Evolutionary conservation across 2,888 invertebrate species (phyloP).

Genomic region (Encarsia formosa): DNA sequence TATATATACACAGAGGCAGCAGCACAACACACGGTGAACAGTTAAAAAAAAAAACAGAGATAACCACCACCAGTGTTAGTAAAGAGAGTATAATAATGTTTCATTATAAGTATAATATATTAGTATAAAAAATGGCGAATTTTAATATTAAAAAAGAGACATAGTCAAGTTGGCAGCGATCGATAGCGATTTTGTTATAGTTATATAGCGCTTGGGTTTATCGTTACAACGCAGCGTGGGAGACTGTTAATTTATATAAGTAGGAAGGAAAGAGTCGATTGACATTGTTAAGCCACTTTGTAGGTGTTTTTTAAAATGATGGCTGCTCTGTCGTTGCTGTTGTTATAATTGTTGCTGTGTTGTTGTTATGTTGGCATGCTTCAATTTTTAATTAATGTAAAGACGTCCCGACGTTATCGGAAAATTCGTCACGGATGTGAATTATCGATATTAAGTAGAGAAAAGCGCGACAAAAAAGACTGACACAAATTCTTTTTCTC

Average conservation of each 20-base stretch:
- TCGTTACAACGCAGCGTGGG: too few species aligned
- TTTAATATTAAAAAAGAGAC: too few species aligned
- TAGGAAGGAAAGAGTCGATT: too few species aligned
- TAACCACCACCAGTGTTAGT: constrained; percentile 54
- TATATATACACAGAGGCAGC: constrained; percentile 60
- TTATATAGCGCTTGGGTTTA: too few species aligned
- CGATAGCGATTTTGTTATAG: too few species aligned
- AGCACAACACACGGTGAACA: constrained; percentile 52
- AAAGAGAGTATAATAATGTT: constrained; percentile 35
- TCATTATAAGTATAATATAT: constrained; percentile 32
- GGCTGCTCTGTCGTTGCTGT: constrained; percentile 29
- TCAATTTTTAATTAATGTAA: too few species aligned
- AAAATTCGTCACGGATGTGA: background rate
- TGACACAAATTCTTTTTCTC: background rate
- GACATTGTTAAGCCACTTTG: too few species aligned
- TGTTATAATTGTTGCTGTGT: constrained; percentile 29
- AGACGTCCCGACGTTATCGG: too few species aligned
- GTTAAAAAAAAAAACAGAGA: constrained; percentile 26
- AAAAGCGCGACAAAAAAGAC: background rate
- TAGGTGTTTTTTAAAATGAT: too few species aligned
- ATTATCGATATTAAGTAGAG: background rate
- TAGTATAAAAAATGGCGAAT: constrained; percentile 37
- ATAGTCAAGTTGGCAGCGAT: background rate
- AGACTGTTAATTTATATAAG: too few species aligned
- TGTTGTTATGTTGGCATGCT: too few species aligned